A percentile compares a stretch with the other conserved stretches of the same genome.
These are phyloP conservation scores for Menidia beryllina DNA, from an alignment of 2,113 vertebrate genomes.

Conservation along the genomic window DNA sequence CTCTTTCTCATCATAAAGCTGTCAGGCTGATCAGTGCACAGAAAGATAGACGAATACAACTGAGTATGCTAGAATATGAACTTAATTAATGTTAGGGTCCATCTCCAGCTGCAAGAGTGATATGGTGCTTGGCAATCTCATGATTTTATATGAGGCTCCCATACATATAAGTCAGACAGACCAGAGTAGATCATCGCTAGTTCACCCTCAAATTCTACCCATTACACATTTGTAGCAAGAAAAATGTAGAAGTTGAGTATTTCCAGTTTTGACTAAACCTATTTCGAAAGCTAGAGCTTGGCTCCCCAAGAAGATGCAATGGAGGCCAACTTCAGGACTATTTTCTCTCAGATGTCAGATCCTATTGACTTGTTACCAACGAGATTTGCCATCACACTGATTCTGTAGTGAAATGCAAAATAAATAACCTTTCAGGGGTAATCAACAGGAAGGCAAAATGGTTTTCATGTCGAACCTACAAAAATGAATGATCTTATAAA, in stretches of 20 bases:
- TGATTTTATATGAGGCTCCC: not conserved
- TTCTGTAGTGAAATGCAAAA: not conserved
- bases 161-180: not conserved
- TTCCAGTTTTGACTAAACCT: not conserved
- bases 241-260: not conserved
- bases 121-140: not conserved
- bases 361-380: constrained; percentile 43
- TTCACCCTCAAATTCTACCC: no score
- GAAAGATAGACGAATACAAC: no score
- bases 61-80: no score
- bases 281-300: not conserved
- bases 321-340: not conserved
- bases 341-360: not conserved
- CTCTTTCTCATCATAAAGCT: no score
- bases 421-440: no score
- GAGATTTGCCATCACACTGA: constrained; percentile 35
- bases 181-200: no score
- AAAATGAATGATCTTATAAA: no score
- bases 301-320: not conserved
- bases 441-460: no score
- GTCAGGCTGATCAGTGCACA: no score
- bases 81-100: no score
- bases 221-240: no score
- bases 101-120: not conserved
- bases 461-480: no score